Base-by-base conservation (phyloP, 2,797 vertebrate genomes). In the Thunnus albacares region DNA sequence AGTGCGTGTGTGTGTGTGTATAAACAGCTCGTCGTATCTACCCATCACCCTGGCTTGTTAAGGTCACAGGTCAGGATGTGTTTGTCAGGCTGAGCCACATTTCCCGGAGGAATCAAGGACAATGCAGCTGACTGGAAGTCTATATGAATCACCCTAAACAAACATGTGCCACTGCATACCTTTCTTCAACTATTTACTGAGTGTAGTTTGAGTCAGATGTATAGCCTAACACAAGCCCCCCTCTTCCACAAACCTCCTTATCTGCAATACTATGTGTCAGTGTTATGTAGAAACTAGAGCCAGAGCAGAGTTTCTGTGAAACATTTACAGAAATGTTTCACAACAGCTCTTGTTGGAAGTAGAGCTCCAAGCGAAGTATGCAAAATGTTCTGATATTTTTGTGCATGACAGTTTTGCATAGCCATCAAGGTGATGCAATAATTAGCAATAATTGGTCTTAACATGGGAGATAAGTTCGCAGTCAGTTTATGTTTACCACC, bases 61-160 rank as follows among this genome's bases (percentile, higher is more conserved):
- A 65, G 88, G 75, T 90, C 84, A 86, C 18, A 85, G 90, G 84
- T 92, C 87, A 80, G 2, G 13, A 9, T 80, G 61, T 86, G 87
- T 84, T 83, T 81, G 62, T 88, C 57, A 60, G 78, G 28, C 78
- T 4, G 74, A 47, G 20, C 55, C 18, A 26, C 13, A 7, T 82
- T 91, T 91, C 79, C 92, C 24, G 26, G 71, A 87, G 71, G 59
- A 77, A 55, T 59, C 18, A 3, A 45, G 41, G 60, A 81, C 73
- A 80, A 56, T 10, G 1, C 20, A 11, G 14, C 70, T 81, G 61
- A 72, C 82, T 70, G 81, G 89, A 92, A 91, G 77, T 79, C 70
- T 14, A 8, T 41, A 45, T 74, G 79, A 83, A 65, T 88, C 81
- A 67, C 35, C 0, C 13, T 58, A 41, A 80, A 79, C 18, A 43